Evolutionary conservation across 1,140 invertebrate genomes (phyloP).

Genomic region (Spodoptera litura): DNA sequence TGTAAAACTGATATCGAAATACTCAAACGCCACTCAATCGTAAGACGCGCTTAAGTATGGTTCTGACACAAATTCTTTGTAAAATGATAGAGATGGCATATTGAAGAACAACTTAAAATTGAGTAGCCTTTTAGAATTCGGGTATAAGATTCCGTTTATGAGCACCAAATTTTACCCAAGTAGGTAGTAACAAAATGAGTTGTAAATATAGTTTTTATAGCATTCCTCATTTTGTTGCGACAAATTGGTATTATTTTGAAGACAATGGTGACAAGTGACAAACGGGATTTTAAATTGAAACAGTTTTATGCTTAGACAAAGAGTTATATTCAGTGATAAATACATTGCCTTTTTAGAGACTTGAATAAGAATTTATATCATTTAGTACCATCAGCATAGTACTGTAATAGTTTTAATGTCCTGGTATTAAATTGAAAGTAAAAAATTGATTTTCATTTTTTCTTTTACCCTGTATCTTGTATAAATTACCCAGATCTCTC

Average conservation of each 20-base stretch:
- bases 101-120: no score
- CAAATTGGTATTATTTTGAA: neutral
- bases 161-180: neutral
- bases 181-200: neutral
- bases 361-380: conserved; percentile 37
- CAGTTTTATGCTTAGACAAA: conserved; percentile 40
- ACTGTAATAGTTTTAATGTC: conserved; percentile 63
- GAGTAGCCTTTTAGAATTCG: no score
- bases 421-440: conserved; percentile 56
- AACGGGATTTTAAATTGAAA: conserved; percentile 16
- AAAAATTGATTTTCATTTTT: conserved; percentile 43
- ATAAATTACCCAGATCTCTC: no score
- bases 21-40: no score
- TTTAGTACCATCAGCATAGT: conserved; percentile 29
- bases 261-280: conserved; percentile 15
- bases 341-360: conserved; percentile 62
- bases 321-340: conserved; percentile 55
- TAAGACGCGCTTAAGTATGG: no score
- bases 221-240: conserved; percentile 15
- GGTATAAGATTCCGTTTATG: neutral
- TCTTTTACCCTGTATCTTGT: neutral
- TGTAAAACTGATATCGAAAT: no score
- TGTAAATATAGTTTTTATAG: conserved; percentile 15
- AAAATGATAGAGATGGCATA: no score
- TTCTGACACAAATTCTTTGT: no score